phyloP scores from a whole-genome alignment of 2,113 vertebrate species.

The Promerops cafer region DNA sequence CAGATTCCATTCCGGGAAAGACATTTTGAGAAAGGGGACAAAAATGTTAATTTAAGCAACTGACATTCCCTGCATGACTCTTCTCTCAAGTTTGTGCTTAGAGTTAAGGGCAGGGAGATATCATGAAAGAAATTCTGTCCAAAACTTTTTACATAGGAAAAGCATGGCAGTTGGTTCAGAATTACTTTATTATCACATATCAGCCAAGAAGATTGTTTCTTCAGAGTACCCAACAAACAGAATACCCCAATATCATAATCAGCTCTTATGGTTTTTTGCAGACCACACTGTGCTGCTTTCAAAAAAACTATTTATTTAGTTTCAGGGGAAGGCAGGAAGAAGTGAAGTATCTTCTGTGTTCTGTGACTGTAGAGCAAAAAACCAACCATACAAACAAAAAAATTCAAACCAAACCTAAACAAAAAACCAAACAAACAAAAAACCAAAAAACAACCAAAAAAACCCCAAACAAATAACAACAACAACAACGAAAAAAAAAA shows the following conservation, averaged over 20 bases:
- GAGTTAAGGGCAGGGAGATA: background rate
- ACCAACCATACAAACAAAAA: background rate
- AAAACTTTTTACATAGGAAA: background rate
- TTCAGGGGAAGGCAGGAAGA: rapidly evolving
- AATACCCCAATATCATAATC: background rate
- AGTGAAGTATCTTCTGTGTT: background rate
- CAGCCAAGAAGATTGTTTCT: background rate
- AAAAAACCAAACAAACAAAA: background rate
- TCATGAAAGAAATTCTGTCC: background rate
- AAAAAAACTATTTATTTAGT: background rate
- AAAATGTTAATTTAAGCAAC: background rate
- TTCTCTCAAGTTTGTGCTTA: background rate
- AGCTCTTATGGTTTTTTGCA: background rate
- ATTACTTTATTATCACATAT: background rate
- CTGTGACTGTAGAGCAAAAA: background rate
- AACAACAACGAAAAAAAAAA: background rate
- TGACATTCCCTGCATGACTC: background rate
- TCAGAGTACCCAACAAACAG: background rate
- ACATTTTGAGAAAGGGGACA: background rate
- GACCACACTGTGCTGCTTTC: background rate
- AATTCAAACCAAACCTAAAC: background rate
- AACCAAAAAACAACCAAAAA: no score
- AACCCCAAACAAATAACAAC: background rate
- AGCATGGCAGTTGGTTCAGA: background rate
- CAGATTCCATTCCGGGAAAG: background rate